Evolutionary conservation across 2,888 invertebrate species (phyloP).

Genomic region (Panorpa germanica): DNA sequence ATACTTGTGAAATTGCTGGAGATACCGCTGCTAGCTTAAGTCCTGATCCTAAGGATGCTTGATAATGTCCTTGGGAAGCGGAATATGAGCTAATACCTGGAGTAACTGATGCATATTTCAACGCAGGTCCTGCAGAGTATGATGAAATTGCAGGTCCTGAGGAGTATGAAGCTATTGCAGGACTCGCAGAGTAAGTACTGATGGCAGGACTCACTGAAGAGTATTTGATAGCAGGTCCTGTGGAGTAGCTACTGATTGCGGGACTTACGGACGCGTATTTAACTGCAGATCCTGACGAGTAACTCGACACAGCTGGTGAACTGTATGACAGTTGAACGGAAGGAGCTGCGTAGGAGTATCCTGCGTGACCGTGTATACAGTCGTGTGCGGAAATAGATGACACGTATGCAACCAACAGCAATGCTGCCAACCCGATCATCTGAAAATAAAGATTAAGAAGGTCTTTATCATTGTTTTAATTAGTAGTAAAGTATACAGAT

Average conservation of each 20-base stretch:
- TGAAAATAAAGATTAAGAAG: constrained; percentile 13
- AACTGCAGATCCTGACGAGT: constrained; percentile 13
- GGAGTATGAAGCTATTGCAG: constrained; percentile 18
- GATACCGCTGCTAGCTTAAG: constrained; percentile 12
- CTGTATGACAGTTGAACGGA: constrained; percentile 29
- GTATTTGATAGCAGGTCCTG: too few relatives aligned
- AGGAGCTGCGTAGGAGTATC: constrained; percentile 35
- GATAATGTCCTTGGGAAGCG: constrained; percentile 18
- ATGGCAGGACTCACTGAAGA: constrained; percentile 1
- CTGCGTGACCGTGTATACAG: constrained; percentile 17
- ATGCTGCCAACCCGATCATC: constrained; percentile 17
- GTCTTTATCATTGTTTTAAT: too few relatives aligned
- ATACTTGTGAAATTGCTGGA: constrained; percentile 16
- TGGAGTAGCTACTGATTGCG: constrained; percentile 13
- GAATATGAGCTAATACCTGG: constrained; percentile 18
- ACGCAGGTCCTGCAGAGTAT: constrained; percentile 19
- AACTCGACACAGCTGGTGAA: constrained; percentile 19
- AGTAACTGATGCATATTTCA: constrained; percentile 22
- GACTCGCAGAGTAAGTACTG: constrained; percentile 14
- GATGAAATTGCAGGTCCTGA: constrained; percentile 19
- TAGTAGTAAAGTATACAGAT: too few relatives aligned
- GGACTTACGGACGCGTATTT: constrained; percentile 9
- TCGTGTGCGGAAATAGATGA: constrained; percentile 16
- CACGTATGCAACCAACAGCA: constrained; percentile 18
- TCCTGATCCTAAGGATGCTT: constrained; percentile 18